Evolutionary conservation across 2,888 invertebrate genomes (phyloP).

Genomic region (Dusona sp.): DNA sequence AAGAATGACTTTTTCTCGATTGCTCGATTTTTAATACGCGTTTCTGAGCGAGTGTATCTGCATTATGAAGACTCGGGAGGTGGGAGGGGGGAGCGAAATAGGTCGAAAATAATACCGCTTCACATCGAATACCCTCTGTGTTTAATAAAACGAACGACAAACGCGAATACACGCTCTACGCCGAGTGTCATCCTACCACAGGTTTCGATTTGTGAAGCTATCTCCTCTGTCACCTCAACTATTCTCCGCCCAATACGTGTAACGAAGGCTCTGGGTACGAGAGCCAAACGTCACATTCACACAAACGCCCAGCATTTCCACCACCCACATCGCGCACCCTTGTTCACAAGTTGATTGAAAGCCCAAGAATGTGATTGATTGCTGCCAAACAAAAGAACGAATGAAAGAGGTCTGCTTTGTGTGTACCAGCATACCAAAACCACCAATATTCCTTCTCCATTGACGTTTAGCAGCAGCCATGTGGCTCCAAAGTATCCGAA

Average conservation of each 20-base stretch:
- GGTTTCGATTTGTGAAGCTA: slow-evolving; percentile 37
- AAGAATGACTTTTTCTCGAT: neutral
- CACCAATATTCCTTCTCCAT: slow-evolving; percentile 52
- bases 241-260: slow-evolving; percentile 60
- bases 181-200: slow-evolving; percentile 38
- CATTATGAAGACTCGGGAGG: neutral
- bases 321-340: slow-evolving; percentile 40
- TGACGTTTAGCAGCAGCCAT: slow-evolving; percentile 40
- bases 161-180: slow-evolving; percentile 7
- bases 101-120: slow-evolving; percentile 6
- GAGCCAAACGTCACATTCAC: slow-evolving; percentile 12
- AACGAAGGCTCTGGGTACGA: slow-evolving; percentile 39
- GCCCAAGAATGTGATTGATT: slow-evolving; percentile 66
- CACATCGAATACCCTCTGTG: slow-evolving; percentile 12
- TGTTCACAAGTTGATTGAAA: slow-evolving; percentile 59
- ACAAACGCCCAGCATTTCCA: slow-evolving; percentile 27
- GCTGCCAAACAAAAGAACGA: slow-evolving; percentile 56
- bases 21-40: neutral
- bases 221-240: slow-evolving; percentile 50
- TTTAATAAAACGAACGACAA: slow-evolving; percentile 30
- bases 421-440: slow-evolving; percentile 22
- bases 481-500: slow-evolving; percentile 14
- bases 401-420: slow-evolving; percentile 47
- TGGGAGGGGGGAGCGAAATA: neutral
- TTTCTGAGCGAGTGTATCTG: neutral